phyloP scores from a whole-genome alignment of 2,888 invertebrate genomes.

The Ischnus inquisitorius region DNA sequence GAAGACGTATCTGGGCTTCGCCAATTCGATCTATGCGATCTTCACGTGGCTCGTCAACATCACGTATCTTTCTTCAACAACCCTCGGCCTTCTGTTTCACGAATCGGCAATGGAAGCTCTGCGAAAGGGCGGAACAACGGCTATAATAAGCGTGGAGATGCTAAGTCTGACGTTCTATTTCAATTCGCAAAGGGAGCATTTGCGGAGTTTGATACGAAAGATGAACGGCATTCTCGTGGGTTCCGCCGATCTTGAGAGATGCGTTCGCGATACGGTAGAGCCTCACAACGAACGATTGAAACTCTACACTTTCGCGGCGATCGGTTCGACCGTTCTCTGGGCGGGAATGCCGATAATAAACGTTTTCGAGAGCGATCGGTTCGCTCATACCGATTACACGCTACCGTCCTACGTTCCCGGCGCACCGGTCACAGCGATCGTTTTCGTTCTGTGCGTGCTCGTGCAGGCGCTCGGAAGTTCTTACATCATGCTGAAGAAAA shows the following conservation, averaged over 20 bases:
- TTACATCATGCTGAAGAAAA: slow-evolving; percentile 69
- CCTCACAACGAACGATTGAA: slow-evolving; percentile 67
- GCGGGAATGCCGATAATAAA: slow-evolving; percentile 49
- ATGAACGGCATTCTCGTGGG: slow-evolving; percentile 65
- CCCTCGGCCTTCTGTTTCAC: slow-evolving; percentile 49
- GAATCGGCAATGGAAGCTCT: slow-evolving; percentile 62
- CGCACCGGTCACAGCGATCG: slow-evolving; percentile 46
- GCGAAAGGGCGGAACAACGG: slow-evolving; percentile 65
- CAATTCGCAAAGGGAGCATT: slow-evolving; percentile 52
- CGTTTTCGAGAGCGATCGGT: slow-evolving; percentile 61
- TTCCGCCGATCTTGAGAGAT: slow-evolving; percentile 57
- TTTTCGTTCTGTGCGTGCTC: slow-evolving; percentile 63
- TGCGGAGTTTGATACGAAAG: slow-evolving; percentile 67
- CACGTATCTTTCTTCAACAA: slow-evolving; percentile 35
- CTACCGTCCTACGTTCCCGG: slow-evolving; percentile 71
- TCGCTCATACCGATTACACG: slow-evolving; percentile 70
- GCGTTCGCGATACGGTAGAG: slow-evolving; percentile 48
- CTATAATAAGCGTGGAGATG: slow-evolving; percentile 66
- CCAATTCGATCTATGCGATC: slow-evolving; percentile 54
- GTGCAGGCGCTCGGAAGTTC: slow-evolving; percentile 56
- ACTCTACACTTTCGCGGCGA: slow-evolving; percentile 65
- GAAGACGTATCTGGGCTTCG: slow-evolving; percentile 12
- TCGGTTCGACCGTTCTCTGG: slow-evolving; percentile 66
- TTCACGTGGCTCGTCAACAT: slow-evolving; percentile 67
- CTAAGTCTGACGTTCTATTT: slow-evolving; percentile 67